These are phyloP conservation scores for Antidorcas marsupialis DNA, from an alignment of 2,113 vertebrate genomes.

Conservation along the genomic window DNA sequence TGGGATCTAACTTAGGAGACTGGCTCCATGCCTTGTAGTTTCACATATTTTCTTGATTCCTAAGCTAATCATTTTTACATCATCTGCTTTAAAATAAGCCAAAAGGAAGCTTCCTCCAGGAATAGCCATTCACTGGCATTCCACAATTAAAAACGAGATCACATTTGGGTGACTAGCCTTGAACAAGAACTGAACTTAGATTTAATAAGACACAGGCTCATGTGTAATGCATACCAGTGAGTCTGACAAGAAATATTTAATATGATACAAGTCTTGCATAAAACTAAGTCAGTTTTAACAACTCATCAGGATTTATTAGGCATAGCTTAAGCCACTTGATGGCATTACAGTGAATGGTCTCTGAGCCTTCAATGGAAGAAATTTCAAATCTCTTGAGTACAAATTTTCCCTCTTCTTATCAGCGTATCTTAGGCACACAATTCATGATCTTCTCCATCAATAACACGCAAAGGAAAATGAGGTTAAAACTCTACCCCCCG, in stretches of 20 bases:
- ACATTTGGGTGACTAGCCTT: background rate
- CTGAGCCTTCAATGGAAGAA: slow-evolving; percentile 8
- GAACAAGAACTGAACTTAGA: slow-evolving; percentile 52
- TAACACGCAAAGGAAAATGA: background rate
- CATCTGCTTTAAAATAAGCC: slow-evolving; percentile 48
- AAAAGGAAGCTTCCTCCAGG: slow-evolving; percentile 58
- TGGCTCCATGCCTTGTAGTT: slow-evolving; percentile 29
- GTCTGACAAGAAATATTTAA: slow-evolving; percentile 51
- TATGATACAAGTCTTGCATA: background rate
- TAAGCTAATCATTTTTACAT: slow-evolving; percentile 66
- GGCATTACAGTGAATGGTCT: background rate
- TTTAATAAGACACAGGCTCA: slow-evolving; percentile 44
- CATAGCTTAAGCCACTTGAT: background rate
- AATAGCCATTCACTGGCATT: slow-evolving; percentile 41
- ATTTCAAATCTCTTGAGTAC: background rate
- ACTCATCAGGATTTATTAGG: slow-evolving; percentile 41
- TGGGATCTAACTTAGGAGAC: slow-evolving; percentile 45
- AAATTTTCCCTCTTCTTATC: background rate
- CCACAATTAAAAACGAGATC: slow-evolving; percentile 52
- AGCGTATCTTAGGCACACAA: background rate
- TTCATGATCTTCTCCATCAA: background rate
- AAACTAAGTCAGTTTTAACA: slow-evolving; percentile 52
- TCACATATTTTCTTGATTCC: slow-evolving; percentile 61
- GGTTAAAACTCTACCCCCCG: background rate
- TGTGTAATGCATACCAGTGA: slow-evolving; percentile 34